Evolutionary conservation across 2,797 vertebrate genomes (phyloP).

Genomic region (Microhierax caerulescens): DNA sequence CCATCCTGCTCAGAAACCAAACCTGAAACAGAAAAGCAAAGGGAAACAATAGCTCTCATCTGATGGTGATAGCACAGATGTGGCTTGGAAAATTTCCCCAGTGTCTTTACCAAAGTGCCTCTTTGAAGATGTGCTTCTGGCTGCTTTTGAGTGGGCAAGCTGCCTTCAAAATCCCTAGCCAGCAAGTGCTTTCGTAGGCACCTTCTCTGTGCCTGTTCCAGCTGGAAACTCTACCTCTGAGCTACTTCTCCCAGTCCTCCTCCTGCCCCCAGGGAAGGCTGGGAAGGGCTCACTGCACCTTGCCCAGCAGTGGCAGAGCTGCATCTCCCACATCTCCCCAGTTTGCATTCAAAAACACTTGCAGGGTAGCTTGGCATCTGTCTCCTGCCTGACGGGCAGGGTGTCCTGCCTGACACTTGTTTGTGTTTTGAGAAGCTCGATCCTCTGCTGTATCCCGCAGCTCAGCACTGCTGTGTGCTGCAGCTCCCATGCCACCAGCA

Average conservation of each 20-base stretch:
- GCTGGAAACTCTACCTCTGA: background rate
- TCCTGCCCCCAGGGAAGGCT: rapidly evolving
- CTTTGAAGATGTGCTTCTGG: background rate
- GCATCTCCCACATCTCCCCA: background rate
- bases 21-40: background rate
- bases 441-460: background rate
- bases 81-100: background rate
- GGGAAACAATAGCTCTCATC: background rate
- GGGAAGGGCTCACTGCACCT: background rate
- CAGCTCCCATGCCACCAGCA: background rate
- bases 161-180: background rate
- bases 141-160: background rate
- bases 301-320: background rate
- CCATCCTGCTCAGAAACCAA: background rate
- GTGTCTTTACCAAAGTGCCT: background rate
- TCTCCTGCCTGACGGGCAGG: background rate
- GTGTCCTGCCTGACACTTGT: too few relatives aligned
- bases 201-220: rapidly evolving
- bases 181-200: background rate
- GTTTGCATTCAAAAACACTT: background rate
- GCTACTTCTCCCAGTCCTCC: background rate
- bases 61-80: rapidly evolving
- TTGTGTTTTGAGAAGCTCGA: background rate
- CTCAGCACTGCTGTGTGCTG: too few relatives aligned
- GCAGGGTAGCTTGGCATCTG: background rate